phyloP scores from a whole-genome alignment of 1,140 invertebrate genomes.

The Lucilia sericata region DNA sequence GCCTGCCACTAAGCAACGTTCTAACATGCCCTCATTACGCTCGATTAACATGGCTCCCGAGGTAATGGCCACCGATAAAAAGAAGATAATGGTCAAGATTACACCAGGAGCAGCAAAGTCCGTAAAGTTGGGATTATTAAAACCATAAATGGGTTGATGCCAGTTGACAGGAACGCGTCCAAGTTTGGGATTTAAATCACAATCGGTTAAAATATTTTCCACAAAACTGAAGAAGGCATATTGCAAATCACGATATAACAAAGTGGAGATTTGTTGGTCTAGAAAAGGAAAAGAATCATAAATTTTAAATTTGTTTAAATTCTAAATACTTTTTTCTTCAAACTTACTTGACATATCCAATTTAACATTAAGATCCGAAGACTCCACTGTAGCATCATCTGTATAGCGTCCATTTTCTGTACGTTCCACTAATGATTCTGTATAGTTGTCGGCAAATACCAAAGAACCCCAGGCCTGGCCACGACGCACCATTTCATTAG shows the following conservation, averaged over 20 bases:
- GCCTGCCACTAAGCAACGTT: conserved; percentile 87
- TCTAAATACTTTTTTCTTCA: background rate
- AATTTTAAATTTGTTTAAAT: background rate
- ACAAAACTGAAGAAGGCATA: conserved; percentile 81
- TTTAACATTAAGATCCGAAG: conserved; percentile 81
- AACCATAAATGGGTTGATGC: conserved; percentile 87
- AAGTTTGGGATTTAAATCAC: conserved; percentile 78
- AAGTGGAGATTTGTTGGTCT: conserved; percentile 93
- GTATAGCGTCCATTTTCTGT: conserved; percentile 77
- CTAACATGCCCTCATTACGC: conserved; percentile 89
- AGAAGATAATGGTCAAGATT: conserved; percentile 94
- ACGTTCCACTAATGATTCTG: conserved; percentile 78
- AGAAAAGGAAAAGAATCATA: conserved; percentile 60
- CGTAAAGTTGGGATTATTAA: conserved; percentile 86
- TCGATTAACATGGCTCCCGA: conserved; percentile 92
- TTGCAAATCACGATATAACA: conserved; percentile 81
- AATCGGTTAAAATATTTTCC: conserved; percentile 74
- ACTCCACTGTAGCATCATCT: conserved; percentile 77
- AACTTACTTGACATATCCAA: conserved; percentile 92
- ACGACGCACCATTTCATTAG: conserved; percentile 76
- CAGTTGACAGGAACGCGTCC: conserved; percentile 82
- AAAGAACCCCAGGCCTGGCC: conserved; percentile 87
- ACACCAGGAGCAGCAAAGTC: conserved; percentile 95
- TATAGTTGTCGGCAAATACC: conserved; percentile 86
- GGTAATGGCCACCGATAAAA: conserved; percentile 92